These are phyloP conservation scores for Polypterus senegalus DNA, from an alignment of 2,113 vertebrate species.

Conservation along the genomic window DNA sequence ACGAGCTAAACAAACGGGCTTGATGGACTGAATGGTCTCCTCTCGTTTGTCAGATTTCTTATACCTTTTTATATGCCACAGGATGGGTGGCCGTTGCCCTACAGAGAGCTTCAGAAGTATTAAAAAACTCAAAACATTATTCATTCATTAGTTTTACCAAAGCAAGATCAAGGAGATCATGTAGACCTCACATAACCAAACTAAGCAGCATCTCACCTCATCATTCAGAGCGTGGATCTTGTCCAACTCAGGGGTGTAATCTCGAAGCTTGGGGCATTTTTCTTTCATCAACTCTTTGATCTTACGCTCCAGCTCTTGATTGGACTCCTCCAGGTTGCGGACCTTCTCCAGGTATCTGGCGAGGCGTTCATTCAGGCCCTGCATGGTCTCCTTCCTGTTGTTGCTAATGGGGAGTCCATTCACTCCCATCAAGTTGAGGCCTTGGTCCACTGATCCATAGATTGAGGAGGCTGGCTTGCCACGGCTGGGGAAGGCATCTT, in stretches of 20 bases:
- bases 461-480: not conserved
- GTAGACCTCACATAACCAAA: not conserved
- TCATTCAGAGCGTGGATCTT: conserved; percentile 54
- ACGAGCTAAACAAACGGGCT: too few species aligned
- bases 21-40: too few species aligned
- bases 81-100: too few species aligned
- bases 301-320: conserved; percentile 54
- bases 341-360: conserved; percentile 66
- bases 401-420: conserved; percentile 5
- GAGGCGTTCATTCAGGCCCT: conserved; percentile 74
- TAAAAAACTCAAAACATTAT: too few species aligned
- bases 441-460: conserved; percentile 38
- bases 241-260: conserved; percentile 53
- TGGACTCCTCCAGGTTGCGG: conserved; percentile 53
- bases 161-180: too few species aligned
- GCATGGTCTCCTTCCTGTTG: conserved; percentile 80
- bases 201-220: conserved; percentile 34
- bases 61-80: too few species aligned
- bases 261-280: conserved; percentile 55
- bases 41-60: too few species aligned
- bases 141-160: too few species aligned
- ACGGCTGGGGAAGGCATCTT: not conserved
- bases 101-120: too few species aligned
- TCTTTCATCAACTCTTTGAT: conserved; percentile 62
- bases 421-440: conserved; percentile 32